Percentiles rank a stretch among this genome's conserved stretches.
Evolutionary conservation across 2,888 invertebrate species (phyloP).

Genomic region (Cerceris rybyensis): DNA sequence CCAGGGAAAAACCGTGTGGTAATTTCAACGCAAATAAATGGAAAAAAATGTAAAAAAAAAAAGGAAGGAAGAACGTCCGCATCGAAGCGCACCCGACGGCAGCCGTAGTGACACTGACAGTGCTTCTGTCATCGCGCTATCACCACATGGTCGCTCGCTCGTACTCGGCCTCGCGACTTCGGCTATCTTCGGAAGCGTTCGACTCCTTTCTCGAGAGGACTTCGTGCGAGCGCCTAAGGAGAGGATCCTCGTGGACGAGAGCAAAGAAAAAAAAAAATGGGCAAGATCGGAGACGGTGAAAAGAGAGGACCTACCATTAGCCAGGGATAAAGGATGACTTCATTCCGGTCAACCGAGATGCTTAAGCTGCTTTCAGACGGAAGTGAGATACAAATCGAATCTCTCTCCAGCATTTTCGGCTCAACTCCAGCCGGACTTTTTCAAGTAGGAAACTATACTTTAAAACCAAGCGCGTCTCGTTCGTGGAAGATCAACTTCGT

Average conservation of each 20-base stretch:
- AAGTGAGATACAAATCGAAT: conserved; percentile 17
- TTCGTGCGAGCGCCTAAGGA: conserved; percentile 16
- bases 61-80: neutral
- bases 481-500: no score
- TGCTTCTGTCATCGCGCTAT: conserved; percentile 77
- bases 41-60: conserved; percentile 7
- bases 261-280: conserved; percentile 20
- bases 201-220: conserved; percentile 59
- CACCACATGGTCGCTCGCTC: conserved; percentile 70
- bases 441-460: neutral
- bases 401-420: neutral
- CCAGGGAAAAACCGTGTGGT: conserved; percentile 22
- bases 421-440: neutral
- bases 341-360: conserved; percentile 49
- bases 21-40: conserved; percentile 9
- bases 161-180: conserved; percentile 53
- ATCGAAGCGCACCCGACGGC: conserved; percentile 53
- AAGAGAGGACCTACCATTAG: conserved; percentile 36
- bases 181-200: conserved; percentile 54
- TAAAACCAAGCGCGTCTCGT: no score
- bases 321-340: conserved; percentile 62
- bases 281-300: conserved; percentile 9
- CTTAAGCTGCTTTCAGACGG: conserved; percentile 21
- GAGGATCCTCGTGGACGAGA: conserved; percentile 46
- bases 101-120: conserved; percentile 80